Evolutionary conservation across 2,797 vertebrate genomes (phyloP).

Genomic region (Parotocinclus haroldoi): DNA sequence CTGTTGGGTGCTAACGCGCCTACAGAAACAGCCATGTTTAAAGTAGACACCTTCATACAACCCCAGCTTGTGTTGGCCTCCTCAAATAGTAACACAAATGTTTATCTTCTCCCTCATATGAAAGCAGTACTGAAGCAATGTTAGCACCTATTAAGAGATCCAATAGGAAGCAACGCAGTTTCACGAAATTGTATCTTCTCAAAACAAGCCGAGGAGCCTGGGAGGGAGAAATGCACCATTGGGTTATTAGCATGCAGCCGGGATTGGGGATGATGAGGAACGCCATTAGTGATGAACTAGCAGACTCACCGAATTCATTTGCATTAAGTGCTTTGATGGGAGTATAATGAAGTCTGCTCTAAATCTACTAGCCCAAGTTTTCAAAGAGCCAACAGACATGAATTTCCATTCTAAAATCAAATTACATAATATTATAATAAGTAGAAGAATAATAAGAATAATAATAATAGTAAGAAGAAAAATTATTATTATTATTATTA

Average conservation of each 20-base stretch:
- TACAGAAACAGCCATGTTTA: no score
- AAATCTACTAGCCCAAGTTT: constrained; percentile 53
- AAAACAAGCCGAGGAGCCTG: constrained; percentile 49
- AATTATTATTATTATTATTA: no score
- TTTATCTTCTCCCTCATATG: neutral
- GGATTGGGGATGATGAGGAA: constrained; percentile 63
- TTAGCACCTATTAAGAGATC: constrained; percentile 4
- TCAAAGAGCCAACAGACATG: neutral
- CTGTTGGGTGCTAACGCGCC: no score
- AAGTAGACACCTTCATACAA: no score
- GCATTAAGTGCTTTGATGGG: constrained; percentile 63
- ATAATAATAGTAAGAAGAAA: no score
- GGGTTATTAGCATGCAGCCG: constrained; percentile 64
- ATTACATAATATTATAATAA: neutral
- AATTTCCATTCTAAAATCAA: neutral
- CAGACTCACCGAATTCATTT: constrained; percentile 63
- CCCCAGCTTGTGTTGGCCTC: neutral
- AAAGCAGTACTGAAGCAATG: neutral
- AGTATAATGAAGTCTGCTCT: constrained; percentile 64
- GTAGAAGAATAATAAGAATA: no score
- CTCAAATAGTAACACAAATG: neutral
- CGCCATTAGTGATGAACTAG: constrained; percentile 70
- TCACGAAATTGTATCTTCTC: constrained; percentile 62
- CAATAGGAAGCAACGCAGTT: constrained; percentile 62
- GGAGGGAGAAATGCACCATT: constrained; percentile 55